A percentile compares a stretch with the other conserved stretches of the same genome.
Evolutionary conservation across 2,797 vertebrate genomes (phyloP).

Genomic region (Acanthopagrus latus): DNA sequence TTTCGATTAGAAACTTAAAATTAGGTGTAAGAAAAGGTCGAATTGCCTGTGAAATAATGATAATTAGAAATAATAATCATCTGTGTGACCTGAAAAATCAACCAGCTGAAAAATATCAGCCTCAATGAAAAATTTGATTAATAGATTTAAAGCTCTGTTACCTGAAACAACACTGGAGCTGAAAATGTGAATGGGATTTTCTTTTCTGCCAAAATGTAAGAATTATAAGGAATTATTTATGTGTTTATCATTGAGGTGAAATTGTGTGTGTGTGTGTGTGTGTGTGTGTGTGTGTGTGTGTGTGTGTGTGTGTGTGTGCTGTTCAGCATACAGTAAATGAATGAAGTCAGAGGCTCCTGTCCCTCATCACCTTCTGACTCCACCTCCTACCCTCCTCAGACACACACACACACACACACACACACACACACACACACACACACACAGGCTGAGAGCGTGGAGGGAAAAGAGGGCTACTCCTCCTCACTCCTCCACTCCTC

Average conservation of each 20-base stretch:
- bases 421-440: slow-evolving; percentile 83
- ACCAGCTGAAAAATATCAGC: not conserved
- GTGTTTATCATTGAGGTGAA: not conserved
- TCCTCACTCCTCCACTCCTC: slow-evolving; percentile 77
- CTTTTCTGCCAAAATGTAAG: slow-evolving; percentile 1
- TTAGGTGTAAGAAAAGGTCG: not conserved
- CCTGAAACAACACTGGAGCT: not conserved
- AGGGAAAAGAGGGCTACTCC: slow-evolving; percentile 86
- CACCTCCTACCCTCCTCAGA: slow-evolving; percentile 83
- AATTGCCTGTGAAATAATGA: not conserved
- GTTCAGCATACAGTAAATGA: slow-evolving; percentile 80
- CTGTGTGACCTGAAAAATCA: not conserved
- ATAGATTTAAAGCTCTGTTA: not conserved
- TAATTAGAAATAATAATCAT: not conserved
- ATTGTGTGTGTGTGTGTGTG: slow-evolving; percentile 1
- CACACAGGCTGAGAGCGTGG: slow-evolving; percentile 82
- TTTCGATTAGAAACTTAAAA: not conserved
- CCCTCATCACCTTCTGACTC: slow-evolving; percentile 84
- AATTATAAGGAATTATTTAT: not conserved
- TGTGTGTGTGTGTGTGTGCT: slow-evolving; percentile 18
- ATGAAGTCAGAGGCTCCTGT: slow-evolving; percentile 83
- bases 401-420: slow-evolving; percentile 82
- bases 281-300: slow-evolving; percentile 17
- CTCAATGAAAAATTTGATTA: not conserved
- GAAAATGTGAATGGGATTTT: not conserved